Conservation (phyloP, 2,797 vertebrate genomes). For the Atherinosoma microstoma region DNA sequence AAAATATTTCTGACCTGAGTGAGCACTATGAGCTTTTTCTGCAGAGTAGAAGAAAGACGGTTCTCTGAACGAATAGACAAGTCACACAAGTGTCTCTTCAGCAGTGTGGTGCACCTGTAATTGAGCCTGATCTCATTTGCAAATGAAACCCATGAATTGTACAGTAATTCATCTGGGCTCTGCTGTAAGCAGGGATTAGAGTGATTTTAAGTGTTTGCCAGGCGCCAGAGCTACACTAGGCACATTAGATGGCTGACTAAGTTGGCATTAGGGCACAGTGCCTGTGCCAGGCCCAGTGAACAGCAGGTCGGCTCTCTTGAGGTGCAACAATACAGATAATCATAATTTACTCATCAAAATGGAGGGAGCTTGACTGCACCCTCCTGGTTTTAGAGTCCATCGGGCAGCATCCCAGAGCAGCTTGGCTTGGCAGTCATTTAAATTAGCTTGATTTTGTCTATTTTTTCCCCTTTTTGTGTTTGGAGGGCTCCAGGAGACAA, state of each 20-base stretch:
- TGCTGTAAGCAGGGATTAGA: constrained; percentile 58
- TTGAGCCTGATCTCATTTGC: constrained; percentile 49
- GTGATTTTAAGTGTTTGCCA: constrained; percentile 70
- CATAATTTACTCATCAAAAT: constrained; percentile 55
- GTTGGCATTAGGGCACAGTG: constrained; percentile 55
- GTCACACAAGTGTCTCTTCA: constrained; percentile 42
- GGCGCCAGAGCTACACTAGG: constrained; percentile 59
- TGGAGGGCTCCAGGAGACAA: constrained; percentile 16
- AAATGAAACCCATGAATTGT: constrained; percentile 55
- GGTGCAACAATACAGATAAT: constrained; percentile 61
- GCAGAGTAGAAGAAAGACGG: background rate
- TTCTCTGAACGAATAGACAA: background rate
- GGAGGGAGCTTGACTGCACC: constrained; percentile 45
- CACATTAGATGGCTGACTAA: constrained; percentile 72
- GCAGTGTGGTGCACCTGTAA: constrained; percentile 1
- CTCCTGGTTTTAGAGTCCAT: constrained; percentile 40
- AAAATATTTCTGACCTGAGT: constrained; percentile 1
- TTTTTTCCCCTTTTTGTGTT: constrained; percentile 12
- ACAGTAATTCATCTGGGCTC: constrained; percentile 53
- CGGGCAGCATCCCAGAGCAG: constrained; percentile 21
- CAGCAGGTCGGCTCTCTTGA: constrained; percentile 32
- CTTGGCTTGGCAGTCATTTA: constrained; percentile 24
- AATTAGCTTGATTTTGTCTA: constrained; percentile 18
- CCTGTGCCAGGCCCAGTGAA: constrained; percentile 50
- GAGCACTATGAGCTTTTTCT: background rate